phyloP scores from a whole-genome alignment of 92 coral and sea anemone genomes.

The Isaurus tuberculatus region DNA sequence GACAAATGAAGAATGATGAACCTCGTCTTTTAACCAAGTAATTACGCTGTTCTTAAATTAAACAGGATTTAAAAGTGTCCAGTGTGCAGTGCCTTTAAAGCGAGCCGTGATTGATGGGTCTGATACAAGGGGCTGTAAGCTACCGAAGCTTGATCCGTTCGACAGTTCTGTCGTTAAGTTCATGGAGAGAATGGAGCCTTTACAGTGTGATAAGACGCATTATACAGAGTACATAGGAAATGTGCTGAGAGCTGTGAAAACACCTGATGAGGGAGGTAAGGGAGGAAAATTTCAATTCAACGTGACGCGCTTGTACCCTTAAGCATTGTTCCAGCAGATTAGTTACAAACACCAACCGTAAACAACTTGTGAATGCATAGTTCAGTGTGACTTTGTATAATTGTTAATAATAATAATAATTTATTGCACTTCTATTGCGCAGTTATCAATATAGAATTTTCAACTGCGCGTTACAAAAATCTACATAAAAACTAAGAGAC shows the following conservation, averaged over 20 bases:
- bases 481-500: too few species aligned
- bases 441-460: too few species aligned
- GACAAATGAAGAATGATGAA: too few species aligned
- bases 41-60: background rate
- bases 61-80: slow-evolving; percentile 27
- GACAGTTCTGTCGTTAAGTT: slow-evolving; percentile 46
- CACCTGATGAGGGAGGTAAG: slow-evolving; percentile 9
- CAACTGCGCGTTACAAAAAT: too few species aligned
- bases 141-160: slow-evolving; percentile 52
- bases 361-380: too few species aligned
- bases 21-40: background rate
- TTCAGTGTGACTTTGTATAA: too few species aligned
- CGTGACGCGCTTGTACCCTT: background rate
- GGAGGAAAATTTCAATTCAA: background rate
- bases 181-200: slow-evolving; percentile 42
- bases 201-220: slow-evolving; percentile 31
- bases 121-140: slow-evolving; percentile 35
- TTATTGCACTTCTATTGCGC: too few species aligned
- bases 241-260: slow-evolving; percentile 33
- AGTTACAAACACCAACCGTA: background rate
- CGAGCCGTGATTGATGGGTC: slow-evolving; percentile 41
- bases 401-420: too few species aligned
- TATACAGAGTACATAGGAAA: slow-evolving; percentile 46
- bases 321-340: background rate
- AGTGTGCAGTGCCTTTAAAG: slow-evolving; percentile 38